Conservation (phyloP, 2,888 invertebrate species). For the Sepioteuthis lessoniana region DNA sequence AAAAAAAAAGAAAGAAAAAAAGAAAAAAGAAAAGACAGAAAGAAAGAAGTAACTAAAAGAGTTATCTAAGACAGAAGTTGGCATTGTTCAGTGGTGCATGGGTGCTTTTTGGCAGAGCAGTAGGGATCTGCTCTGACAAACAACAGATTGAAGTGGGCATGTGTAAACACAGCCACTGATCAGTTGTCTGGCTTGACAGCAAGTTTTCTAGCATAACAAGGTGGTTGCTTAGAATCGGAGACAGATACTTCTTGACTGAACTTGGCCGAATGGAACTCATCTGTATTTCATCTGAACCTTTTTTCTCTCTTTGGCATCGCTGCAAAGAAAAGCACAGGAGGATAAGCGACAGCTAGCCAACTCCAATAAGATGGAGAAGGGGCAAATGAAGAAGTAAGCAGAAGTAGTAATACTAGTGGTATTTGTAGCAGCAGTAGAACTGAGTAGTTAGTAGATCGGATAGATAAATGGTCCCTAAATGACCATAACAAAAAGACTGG, state of each 20-base stretch:
- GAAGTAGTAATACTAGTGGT: background rate
- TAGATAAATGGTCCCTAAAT: background rate
- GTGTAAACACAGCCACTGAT: slow-evolving; percentile 21
- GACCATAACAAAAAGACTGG: background rate
- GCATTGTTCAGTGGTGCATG: background rate
- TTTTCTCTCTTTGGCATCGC: slow-evolving; percentile 45
- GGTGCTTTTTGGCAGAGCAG: background rate
- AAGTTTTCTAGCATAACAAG: background rate
- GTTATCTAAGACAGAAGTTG: background rate
- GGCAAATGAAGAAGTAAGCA: background rate
- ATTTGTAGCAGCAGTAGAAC: slow-evolving; percentile 21
- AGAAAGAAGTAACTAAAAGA: background rate
- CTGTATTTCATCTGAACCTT: slow-evolving; percentile 41
- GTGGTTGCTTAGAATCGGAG: slow-evolving; percentile 41
- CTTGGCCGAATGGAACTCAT: slow-evolving; percentile 40
- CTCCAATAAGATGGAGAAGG: background rate
- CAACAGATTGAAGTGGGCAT: slow-evolving; percentile 15
- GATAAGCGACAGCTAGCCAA: slow-evolving; percentile 46
- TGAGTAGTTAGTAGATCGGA: background rate
- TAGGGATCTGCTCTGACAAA: slow-evolving; percentile 13
- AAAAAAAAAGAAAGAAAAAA: background rate
- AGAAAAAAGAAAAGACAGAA: background rate
- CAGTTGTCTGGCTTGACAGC: slow-evolving; percentile 33
- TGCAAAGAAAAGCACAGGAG: slow-evolving; percentile 48
- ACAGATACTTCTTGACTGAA: slow-evolving; percentile 40